Evolutionary conservation across 2,797 vertebrate species (phyloP), one percentile per base, ranked within the genome.

Genomic region (Manis javanica): DNA sequence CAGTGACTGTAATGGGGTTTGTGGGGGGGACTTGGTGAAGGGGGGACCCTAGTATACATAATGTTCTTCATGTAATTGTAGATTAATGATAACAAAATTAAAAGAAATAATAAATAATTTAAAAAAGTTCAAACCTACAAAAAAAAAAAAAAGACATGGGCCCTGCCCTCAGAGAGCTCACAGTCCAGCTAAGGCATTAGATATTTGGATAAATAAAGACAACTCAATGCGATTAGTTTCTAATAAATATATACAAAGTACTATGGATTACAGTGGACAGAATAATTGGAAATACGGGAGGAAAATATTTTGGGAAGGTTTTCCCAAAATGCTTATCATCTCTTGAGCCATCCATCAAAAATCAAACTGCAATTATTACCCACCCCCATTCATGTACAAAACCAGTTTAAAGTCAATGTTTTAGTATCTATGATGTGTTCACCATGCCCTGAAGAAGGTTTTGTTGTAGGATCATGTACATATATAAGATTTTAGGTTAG

Each of bases 391-490:
- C 9, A 34, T 84, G 24, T 7, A 61, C 8, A 94, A 72, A 55
- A 63, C 75, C 49, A 81, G 59, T 71, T 94, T 90, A 59, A 96
- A 86, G 21, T 84, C 69, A 71, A 94, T 71, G 31, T 34, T 94
- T 94, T 42, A 53, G 37, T 84, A 34, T 29, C 37, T 87, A 14
- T 39, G 26, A 31, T 64, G 4, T 68, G 13, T 29, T 31, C 75
- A 79, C 10, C 23, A 42, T 29, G 24, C 46, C 16, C n/a, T 26
- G 7, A 88, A 87, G 77, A 87, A 91, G 24, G 5, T 71, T 90
- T 87, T 81, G 46, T 61, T 81, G 13, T 88, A 21, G 29, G 53
- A 8, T 49, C 15, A 64, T 90, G 66, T 46, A 31, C 92, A 61
- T 55, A 81, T 71, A 59, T 81, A 85, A 85, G 77, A n/a, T 81